These are phyloP conservation scores for Theretra japonica DNA, from an alignment of 2,888 invertebrate species.

Conservation along the genomic window DNA sequence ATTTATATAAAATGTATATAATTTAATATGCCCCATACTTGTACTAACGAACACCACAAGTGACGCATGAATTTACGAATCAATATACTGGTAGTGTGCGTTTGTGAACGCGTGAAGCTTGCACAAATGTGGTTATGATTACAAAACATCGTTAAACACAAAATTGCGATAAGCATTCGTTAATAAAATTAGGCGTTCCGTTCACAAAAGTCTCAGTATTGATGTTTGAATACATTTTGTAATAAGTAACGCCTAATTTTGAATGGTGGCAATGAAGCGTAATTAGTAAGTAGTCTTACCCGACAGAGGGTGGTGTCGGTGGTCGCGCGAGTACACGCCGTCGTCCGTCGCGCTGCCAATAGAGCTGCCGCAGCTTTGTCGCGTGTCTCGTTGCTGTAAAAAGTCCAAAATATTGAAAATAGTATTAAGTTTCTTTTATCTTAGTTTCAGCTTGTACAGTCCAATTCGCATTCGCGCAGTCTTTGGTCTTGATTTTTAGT, in stretches of 20 bases:
- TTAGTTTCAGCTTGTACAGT: not conserved
- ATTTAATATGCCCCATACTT: not conserved
- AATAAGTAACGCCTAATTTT: not conserved
- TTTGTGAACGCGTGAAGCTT: slow-evolving; percentile 26
- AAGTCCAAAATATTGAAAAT: not conserved
- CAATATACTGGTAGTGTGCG: not conserved
- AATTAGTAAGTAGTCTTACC: slow-evolving; percentile 51
- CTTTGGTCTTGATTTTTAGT: no score
- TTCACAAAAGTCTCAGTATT: not conserved
- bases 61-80: not conserved
- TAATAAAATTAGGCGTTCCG: slow-evolving; percentile 8
- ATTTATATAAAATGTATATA: not conserved
- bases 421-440: not conserved
- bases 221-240: not conserved
- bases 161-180: slow-evolving; percentile 13
- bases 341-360: slow-evolving; percentile 77
- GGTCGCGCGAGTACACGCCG: slow-evolving; percentile 73
- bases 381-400: slow-evolving; percentile 67
- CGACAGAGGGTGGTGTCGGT: slow-evolving; percentile 70
- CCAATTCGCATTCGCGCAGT: no score
- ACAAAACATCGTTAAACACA: slow-evolving; percentile 29
- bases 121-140: slow-evolving; percentile 28
- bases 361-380: slow-evolving; percentile 79
- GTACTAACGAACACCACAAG: not conserved
- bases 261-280: not conserved